phyloP scores from a whole-genome alignment of 1,140 invertebrate genomes.

The Arion vulgaris region DNA sequence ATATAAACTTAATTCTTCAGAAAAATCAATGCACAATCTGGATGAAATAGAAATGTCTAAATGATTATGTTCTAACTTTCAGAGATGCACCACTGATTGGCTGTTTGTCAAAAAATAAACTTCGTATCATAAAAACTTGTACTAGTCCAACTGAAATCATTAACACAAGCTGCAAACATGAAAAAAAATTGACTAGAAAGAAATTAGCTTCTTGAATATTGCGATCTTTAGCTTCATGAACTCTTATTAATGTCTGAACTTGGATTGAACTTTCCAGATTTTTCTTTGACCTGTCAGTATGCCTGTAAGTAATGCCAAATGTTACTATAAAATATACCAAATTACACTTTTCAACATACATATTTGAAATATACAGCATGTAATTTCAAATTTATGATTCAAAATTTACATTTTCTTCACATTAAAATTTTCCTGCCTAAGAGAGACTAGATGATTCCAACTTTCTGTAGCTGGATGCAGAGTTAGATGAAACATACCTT shows the following conservation, averaged over 20 bases:
- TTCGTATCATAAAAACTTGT: conserved; percentile 79
- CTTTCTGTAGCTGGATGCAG: too few relatives aligned
- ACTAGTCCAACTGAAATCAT: conserved; percentile 82
- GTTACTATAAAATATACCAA: neutral
- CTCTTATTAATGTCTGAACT: conserved; percentile 82
- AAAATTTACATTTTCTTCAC: too few relatives aligned
- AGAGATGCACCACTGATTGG: conserved; percentile 37
- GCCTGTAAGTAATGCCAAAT: conserved; percentile 61
- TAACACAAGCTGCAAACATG: conserved; percentile 79
- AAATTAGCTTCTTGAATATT: conserved; percentile 85
- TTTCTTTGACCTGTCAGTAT: conserved; percentile 76
- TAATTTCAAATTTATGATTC: too few relatives aligned
- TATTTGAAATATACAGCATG: too few relatives aligned
- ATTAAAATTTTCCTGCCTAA: too few relatives aligned
- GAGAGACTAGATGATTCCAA: too few relatives aligned
- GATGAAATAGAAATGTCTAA: neutral
- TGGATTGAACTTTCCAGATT: conserved; percentile 79
- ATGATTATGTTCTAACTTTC: conserved; percentile 52
- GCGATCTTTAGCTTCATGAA: conserved; percentile 83
- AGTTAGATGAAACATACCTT: too few relatives aligned
- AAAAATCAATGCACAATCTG: too few relatives aligned
- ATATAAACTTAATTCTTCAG: too few relatives aligned
- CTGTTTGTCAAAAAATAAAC: conserved; percentile 79
- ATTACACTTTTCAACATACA: too few relatives aligned
- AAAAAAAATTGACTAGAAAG: conserved; percentile 82